phyloP scores from a whole-genome alignment of 2,113 vertebrate species.

The Gopherus flavomarginatus region DNA sequence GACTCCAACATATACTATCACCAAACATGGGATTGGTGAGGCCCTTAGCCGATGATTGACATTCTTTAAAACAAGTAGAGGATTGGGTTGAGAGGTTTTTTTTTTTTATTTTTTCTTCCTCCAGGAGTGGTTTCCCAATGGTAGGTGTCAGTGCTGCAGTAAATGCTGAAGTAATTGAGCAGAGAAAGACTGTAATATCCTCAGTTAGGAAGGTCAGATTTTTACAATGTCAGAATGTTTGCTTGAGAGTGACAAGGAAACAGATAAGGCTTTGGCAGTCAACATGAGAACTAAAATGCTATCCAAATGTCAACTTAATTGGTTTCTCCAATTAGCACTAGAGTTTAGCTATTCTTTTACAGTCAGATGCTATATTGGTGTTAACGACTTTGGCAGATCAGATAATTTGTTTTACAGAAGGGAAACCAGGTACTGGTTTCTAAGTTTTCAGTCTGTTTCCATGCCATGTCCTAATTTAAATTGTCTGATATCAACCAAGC shows the following conservation, averaged over 20 bases:
- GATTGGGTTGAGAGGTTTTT: neutral
- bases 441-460: neutral
- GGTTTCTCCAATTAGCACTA: neutral
- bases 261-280: neutral
- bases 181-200: neutral
- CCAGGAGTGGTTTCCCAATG: neutral
- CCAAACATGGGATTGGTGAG: rapidly evolving
- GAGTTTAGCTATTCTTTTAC: neutral
- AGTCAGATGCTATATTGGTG: neutral
- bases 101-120: neutral
- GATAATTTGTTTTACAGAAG: neutral
- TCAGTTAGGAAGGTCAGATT: neutral
- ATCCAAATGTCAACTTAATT: rapidly evolving
- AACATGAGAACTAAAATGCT: neutral
- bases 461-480: neutral
- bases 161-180: neutral
- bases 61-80: neutral
- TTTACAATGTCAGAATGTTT: neutral
- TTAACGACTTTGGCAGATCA: neutral
- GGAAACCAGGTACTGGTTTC: neutral
- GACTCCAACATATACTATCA: neutral
- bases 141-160: neutral
- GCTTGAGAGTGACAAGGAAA: neutral
- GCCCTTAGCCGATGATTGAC: neutral
- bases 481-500: neutral